phyloP scores from a whole-genome alignment of 2,113 vertebrate species.

The Salminus brasiliensis region DNA sequence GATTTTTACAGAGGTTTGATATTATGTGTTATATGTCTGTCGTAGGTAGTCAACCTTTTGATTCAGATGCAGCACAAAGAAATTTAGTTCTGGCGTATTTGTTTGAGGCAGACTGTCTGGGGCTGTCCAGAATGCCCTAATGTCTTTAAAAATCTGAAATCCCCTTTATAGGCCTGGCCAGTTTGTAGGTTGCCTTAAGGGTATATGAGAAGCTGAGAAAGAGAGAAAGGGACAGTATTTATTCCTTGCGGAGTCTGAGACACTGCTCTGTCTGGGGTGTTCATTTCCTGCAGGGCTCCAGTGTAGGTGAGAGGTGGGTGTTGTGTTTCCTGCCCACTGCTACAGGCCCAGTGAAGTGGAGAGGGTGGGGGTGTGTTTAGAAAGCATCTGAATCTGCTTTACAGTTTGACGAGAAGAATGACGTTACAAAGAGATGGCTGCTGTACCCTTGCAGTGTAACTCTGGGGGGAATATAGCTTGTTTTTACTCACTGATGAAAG shows the following conservation, averaged over 20 bases:
- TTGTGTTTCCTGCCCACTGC: conserved; percentile 52
- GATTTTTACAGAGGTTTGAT: no score
- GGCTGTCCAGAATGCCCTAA: neutral
- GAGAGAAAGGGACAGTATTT: conserved; percentile 43
- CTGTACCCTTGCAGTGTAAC: conserved; percentile 44
- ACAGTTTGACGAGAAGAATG: conserved; percentile 47
- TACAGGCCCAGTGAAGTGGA: conserved; percentile 25
- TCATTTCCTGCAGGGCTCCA: conserved; percentile 61
- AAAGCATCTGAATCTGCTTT: conserved; percentile 50
- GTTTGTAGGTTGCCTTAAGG: conserved; percentile 25
- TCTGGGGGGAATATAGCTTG: neutral
- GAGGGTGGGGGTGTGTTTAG: conserved; percentile 49
- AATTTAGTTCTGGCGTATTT: conserved; percentile 6
- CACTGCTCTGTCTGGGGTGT: conserved; percentile 58
- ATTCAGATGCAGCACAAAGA: neutral
- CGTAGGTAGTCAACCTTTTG: neutral
- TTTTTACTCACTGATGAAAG: conserved; percentile 23
- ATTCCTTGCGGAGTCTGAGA: conserved; percentile 57
- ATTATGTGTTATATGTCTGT: neutral
- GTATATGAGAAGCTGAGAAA: conserved; percentile 28
- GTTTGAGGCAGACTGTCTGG: neutral
- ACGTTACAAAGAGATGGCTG: conserved; percentile 13
- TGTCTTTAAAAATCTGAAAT: conserved; percentile 42
- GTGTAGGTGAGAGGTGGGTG: conserved; percentile 59
- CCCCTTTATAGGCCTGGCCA: conserved; percentile 25